Conservation (phyloP, 2,113 vertebrate species). For the Corapipo altera region DNA sequence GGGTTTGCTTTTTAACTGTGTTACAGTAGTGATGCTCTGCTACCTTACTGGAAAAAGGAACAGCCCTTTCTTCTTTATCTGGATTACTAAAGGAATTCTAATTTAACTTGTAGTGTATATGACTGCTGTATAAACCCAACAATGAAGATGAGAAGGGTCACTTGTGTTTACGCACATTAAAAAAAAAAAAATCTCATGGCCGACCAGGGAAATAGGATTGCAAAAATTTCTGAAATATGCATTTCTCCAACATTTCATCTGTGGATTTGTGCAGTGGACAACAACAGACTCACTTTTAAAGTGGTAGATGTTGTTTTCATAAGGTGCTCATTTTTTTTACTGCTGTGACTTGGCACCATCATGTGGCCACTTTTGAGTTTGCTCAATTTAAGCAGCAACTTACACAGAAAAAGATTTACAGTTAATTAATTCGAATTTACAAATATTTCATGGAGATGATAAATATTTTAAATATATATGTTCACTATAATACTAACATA, state of each 20-base stretch:
- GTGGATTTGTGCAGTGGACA: background rate
- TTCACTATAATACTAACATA: background rate
- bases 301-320: background rate
- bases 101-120: background rate
- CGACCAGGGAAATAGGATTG: background rate
- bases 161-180: background rate
- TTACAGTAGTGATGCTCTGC: background rate
- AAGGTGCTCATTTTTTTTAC: background rate
- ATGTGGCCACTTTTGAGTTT: slow-evolving; percentile 39
- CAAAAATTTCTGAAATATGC: background rate
- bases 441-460: background rate
- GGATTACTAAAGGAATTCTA: background rate
- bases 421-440: background rate
- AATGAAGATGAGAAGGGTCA: background rate
- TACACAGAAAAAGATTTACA: background rate
- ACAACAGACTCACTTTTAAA: background rate
- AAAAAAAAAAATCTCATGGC: background rate
- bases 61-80: background rate
- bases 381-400: background rate
- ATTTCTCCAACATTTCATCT: background rate
- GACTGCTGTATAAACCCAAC: background rate
- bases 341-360: slow-evolving; percentile 59
- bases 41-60: background rate
- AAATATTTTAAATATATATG: background rate
- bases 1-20: background rate